Base-by-base conservation (phyloP, 2,888 invertebrate species). In the Papilio protenor region DNA sequence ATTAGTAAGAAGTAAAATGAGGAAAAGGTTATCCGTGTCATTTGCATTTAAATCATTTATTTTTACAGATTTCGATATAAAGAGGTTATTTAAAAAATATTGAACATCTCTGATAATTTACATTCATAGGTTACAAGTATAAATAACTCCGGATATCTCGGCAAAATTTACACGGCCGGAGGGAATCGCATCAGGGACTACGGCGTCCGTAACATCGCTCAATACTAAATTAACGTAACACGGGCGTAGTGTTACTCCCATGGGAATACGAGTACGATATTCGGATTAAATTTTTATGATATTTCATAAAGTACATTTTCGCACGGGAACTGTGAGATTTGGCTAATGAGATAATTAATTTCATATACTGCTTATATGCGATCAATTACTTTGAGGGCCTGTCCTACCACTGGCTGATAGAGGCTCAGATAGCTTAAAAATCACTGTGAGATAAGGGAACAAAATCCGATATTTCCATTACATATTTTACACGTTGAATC, bases 181-280 rank as follows among this genome's bases (percentile, higher is more conserved):
- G 76, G 76, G 76, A 72, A 12, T 71, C n/a, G 23, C 71, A n/a
- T 49, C 71, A 23, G 71, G 55, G 49, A 33, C 52, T 70, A 27
- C 76, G 23, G 76, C 70, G 61, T 70, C 64, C 72, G 64, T 76
- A 61, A 64, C 64, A 64, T 76, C 76, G 59, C 33, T 76, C 76
- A 76, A 76, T 72, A 71, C 61, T 72, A 64, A 64, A 76, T 76
- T 76, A 76, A 76, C 61, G 71, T 72, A 76, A 27, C 49, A 61
- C 61, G 49, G 49, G 70, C 40, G 40, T 23, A 23, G 12, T 49
- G 45, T 55, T 57, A 61, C 71, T 49, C 76, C 76, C 76, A 61
- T 12, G 11, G 72, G 76, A 33, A n/a, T 33, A 33, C 52, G 64
- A 52, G 14, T 33, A 33, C 52, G 64, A 52, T 61, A 49, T 47